These are phyloP conservation scores for Montipora capricornis DNA, from an alignment of 64 coral and sea anemone species.

Conservation along the genomic window DNA sequence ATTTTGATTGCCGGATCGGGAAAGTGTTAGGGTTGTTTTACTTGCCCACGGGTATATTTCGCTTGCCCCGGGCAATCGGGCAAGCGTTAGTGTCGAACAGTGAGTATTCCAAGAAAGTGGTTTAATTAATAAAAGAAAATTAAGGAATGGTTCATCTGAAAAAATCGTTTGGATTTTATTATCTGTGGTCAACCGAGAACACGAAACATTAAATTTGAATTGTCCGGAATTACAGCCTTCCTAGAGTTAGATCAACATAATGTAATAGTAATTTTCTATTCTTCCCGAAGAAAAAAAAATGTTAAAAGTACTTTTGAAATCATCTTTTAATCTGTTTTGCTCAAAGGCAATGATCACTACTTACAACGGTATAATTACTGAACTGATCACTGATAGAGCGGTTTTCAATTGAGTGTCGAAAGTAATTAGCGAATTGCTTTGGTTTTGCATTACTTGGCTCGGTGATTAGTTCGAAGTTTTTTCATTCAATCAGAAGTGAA, in stretches of 20 bases:
- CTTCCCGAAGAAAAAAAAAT: background rate
- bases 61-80: no score
- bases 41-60: no score
- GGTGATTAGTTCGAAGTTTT: no score
- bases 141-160: background rate
- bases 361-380: background rate
- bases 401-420: no score
- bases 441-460: no score
- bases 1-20: no score
- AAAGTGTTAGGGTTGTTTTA: no score
- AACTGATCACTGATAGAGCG: no score
- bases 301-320: background rate
- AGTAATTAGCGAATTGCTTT: no score
- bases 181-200: background rate
- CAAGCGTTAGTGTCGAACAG: no score
- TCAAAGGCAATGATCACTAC: conserved; percentile 1
- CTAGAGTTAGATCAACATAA: background rate
- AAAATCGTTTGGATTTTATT: conserved; percentile 17
- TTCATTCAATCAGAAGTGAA: no score
- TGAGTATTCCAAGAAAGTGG: background rate
- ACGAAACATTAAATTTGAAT: background rate
- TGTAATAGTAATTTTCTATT: background rate
- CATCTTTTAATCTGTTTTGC: conserved; percentile 6
- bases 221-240: background rate
- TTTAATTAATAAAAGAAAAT: conserved; percentile 3